A percentile compares a stretch with the other conserved stretches of the same genome.
Conservation (phyloP, 1,140 invertebrate genomes). For the Trachymyrmex cornetzi region DNA sequence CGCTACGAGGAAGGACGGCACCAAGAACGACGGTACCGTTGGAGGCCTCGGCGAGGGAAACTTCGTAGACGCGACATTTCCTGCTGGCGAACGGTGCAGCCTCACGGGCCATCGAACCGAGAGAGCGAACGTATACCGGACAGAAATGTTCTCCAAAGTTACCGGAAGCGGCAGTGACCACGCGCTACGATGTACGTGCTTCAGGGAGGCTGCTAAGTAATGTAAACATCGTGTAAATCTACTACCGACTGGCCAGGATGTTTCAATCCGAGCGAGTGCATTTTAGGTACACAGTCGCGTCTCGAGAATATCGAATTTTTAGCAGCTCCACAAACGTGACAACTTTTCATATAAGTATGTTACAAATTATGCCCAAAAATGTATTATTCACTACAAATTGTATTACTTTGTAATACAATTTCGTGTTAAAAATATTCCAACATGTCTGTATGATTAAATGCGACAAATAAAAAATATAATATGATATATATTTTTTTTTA, state of each 20-base stretch:
- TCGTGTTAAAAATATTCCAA: not conserved
- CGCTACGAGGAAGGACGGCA: slow-evolving; percentile 47
- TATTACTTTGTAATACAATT: not conserved
- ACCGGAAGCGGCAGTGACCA: slow-evolving; percentile 41
- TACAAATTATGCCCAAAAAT: not conserved
- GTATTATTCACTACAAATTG: not conserved
- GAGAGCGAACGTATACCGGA: slow-evolving; percentile 22
- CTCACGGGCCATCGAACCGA: slow-evolving; percentile 46
- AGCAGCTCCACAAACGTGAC: not conserved
- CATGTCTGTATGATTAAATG: too few relatives aligned
- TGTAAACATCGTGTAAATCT: slow-evolving; percentile 81
- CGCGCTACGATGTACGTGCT: slow-evolving; percentile 49
- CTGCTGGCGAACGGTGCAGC: slow-evolving; percentile 70
- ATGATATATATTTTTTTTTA: not conserved
- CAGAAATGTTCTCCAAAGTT: slow-evolving; percentile 63
- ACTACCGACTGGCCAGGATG: slow-evolving; percentile 26
- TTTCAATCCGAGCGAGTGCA: slow-evolving; percentile 50
- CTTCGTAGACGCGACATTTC: slow-evolving; percentile 82
- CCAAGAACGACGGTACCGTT: slow-evolving; percentile 59
- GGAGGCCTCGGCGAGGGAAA: slow-evolving; percentile 71
- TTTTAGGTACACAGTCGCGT: slow-evolving; percentile 17
- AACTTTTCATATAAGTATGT: not conserved
- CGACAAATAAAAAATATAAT: not conserved
- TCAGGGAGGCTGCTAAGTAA: slow-evolving; percentile 77
- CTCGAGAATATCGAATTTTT: slow-evolving; percentile 12